phyloP scores from a whole-genome alignment of 2,113 vertebrate species.

The rat (Rattus norvegicus) region GRCr8 NC_086026.1:104604001-104604500 shows the following conservation, averaged over 20 bases:
- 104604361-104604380: not conserved
- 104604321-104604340: not conserved
- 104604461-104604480: not conserved
- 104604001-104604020: not conserved
- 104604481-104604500: not conserved
- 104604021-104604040: not conserved
- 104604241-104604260: not conserved
- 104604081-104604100: not conserved
- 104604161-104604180: not conserved
- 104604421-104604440: not conserved
- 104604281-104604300: not conserved
- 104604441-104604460: not conserved
- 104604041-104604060: not conserved
- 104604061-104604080: not conserved
- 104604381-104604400: not conserved
- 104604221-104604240: not conserved
- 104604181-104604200: not conserved
- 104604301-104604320: not conserved
- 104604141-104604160: not conserved
- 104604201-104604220: not conserved
- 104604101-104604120: not conserved
- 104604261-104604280: not conserved
- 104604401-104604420: not conserved
- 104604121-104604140: not conserved
- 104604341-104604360: not conserved